Conservation (phyloP, 2,888 invertebrate species). For the Cephonodes hylas region DNA sequence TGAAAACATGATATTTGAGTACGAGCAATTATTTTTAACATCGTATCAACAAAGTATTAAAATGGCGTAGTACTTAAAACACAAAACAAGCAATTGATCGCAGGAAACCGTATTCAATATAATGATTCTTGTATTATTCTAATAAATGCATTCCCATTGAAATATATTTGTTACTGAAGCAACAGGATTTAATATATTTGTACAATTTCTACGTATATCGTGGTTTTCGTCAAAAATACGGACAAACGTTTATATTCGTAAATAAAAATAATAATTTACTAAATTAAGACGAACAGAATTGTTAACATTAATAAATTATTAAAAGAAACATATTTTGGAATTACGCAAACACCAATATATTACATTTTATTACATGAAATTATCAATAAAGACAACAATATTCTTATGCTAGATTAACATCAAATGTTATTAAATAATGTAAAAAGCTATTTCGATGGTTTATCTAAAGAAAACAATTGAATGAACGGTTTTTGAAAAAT, state of each 20-base stretch:
- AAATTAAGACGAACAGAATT: not conserved
- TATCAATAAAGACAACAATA: not conserved
- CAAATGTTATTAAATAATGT: not conserved
- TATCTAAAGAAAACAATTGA: not conserved
- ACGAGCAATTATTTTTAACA: not conserved
- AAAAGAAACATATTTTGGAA: not conserved
- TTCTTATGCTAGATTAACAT: not conserved
- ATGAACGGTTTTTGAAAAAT: not conserved
- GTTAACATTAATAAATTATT: not conserved
- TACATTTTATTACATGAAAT: conserved; percentile 14
- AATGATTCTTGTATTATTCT: not conserved
- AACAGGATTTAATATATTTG: conserved; percentile 24
- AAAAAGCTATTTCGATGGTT: not conserved
- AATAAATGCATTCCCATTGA: not conserved
- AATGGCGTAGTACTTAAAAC: not conserved
- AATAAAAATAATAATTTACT: not conserved
- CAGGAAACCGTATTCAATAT: not conserved
- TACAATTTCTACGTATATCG: conserved; percentile 46
- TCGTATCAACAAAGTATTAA: not conserved
- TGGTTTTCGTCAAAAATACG: not conserved
- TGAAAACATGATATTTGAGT: no score
- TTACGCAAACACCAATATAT: conserved; percentile 16
- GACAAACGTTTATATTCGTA: not conserved
- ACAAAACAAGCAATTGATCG: not conserved
- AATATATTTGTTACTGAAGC: not conserved